Evolutionary conservation across 2,888 invertebrate species (phyloP), one percentile per base, ranked within the genome.

Genomic region (Cryptocephalus primarius): DNA sequence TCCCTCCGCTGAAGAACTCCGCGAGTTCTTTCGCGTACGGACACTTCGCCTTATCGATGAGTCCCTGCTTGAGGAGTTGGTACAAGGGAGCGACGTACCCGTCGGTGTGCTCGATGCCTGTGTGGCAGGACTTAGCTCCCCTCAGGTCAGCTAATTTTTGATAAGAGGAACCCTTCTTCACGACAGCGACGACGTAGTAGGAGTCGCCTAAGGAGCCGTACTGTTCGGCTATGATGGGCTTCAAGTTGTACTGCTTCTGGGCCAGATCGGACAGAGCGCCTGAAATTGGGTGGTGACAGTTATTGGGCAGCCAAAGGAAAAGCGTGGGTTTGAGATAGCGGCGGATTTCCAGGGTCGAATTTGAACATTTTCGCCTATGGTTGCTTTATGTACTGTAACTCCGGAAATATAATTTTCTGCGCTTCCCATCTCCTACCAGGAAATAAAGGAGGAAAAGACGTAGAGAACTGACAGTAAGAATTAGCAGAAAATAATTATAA

Each of bases 1-100:
- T 78, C 6, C 72, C 78, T 6, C 72, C 78, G 1, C 77, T 74
- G 70, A 90, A 89, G 71, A 82, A 85, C 47, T 82, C 77, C 0
- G 76, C 75, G 31, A 83, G 58, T 31, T 81, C 79, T 57, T 75
- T 73, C 10, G 78, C 63, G 47, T 71, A 69, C 12, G 74, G 72
- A 58, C 83, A 83, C 56, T 78, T 71, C 41, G 72, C 74, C 12
- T 75, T 68, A 4, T 66, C 65, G 43, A 83, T 76, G 33, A 80
- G 58, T n/a, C 71, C 70, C 46, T 75, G 73, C 52, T 76, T 74
- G 48, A 79, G 73, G n/a, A 84, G 70, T 39, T 74, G 73, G 56
- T 73, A 75, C 1, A 78, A 57, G 0, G 77, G 77, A 1, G 75
- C 77, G 46, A 69, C 65, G n/a, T 75, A 67, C 0, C 78, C 77